Evolutionary conservation across 2,113 vertebrate species (phyloP), one percentile per base, ranked within the genome.

Genomic region (Pangasianodon hypophthalmus): DNA sequence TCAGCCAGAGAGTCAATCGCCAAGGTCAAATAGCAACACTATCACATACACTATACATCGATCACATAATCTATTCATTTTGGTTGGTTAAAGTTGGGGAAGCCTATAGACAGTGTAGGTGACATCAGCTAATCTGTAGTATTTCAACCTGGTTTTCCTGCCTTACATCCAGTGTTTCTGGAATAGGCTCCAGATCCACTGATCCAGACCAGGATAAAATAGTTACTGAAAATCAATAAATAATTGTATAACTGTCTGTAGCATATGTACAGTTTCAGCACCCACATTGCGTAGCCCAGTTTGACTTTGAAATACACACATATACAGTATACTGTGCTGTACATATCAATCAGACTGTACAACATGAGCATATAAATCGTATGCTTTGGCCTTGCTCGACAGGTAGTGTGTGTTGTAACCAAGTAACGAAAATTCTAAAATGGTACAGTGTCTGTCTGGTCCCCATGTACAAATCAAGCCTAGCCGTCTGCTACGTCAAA

Each of bases 1-100:
- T 97, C 54, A 92, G 93, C 86, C 96, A 96, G 81, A 94, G 94
- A 87, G 92, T 86, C 85, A 94, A 94, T 71, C 95, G 91, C 54
- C 95, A 94, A 93, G 95, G 95, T 94, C 29, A 87, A 92, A 91
- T 92, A 41, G 26, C 64, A 58, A 41, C 62, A 86, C 50, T 82
- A 6, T 80, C 46, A 88, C 52, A 75, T n/a, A 60, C 29, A 87
- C 48, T 67, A 73, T 73, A 83, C n/a, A 60, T 71, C 0, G 6
- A 6, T 41, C 56, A 84, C 8, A 26, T 37, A 26, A 14, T 7
- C 37, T 84, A 44, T 44, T 41, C 11, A 14, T 84, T 84, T 21
- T 7, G 21, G 16, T 21, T 62, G 21, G 56, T 41, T 41, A 58
- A 84, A 26, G 9, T 3, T 54, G 48, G 29, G 29, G 16, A 54